Evolutionary conservation across 2,113 vertebrate genomes (phyloP), one percentile per base, ranked within the genome.

Genomic region (Centropus bengalensis): DNA sequence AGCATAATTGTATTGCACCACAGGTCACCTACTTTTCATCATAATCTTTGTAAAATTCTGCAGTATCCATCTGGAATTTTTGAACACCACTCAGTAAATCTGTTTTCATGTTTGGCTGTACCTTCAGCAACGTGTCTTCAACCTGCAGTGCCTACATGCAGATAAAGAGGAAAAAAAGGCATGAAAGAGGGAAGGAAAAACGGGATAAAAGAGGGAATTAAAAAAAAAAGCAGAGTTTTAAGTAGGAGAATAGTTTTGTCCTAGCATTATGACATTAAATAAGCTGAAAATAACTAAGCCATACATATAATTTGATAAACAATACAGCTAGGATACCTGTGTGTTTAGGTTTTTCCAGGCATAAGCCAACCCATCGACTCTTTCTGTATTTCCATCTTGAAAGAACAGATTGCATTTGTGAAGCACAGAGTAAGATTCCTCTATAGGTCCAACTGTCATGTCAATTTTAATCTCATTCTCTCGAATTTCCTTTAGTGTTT

Each of bases 361-460:
- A 89, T 99, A 99, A 33, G 96, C 96, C 82, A 99, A 97, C 9
- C 98, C 97, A 82, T 99, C 98, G 49, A 98, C 97, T 32, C 95
- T 97, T 89, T 99, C 98, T 6, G 97, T 92, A 54, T 98, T 98
- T 55, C 98, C 97, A 63, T 98, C 98, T 52, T 82, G 97, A 88
- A 98, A 98, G 40, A 96, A 78, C 18, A 99, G 96, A 49, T 97
- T 97, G 63, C 98, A 96, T 73, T 98, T 98, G 89, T 98, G 97
- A 40, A 99, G 98, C 32, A 99, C 95, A 40, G 97, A 47, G 9
- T 98, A 98, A 40, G 98, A 98, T 86, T 99, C 98, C 88, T 99
- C 98, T 82, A 98, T 95, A 19, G 97, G 98, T 32, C 98, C 98
- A 63, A 98, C 96, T 66, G 89, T 96, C 95, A 95, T 73, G 38